A percentile compares a stretch with the other conserved stretches of the same genome.
These are phyloP conservation scores for Mallotus villosus DNA, from an alignment of 2,797 vertebrate genomes.

Conservation along the genomic window DNA sequence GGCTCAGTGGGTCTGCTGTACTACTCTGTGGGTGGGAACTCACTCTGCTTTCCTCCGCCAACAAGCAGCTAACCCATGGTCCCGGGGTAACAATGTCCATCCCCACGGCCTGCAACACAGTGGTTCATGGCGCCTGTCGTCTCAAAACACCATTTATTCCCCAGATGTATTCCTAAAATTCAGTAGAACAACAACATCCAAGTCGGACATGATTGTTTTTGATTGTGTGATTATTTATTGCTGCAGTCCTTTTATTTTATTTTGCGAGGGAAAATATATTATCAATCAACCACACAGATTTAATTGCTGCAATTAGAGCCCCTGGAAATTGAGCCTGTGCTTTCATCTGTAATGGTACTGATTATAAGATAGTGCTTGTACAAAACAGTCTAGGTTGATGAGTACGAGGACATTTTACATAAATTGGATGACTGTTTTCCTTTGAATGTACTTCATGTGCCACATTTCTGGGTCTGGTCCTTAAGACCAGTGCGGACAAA, in stretches of 20 bases:
- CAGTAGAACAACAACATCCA: conserved; percentile 75
- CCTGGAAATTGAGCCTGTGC: conserved; percentile 76
- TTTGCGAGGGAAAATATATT: conserved; percentile 79
- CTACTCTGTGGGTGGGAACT: conserved; percentile 71
- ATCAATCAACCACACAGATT: conserved; percentile 86
- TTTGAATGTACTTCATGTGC: conserved; percentile 12
- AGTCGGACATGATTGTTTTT: conserved; percentile 76
- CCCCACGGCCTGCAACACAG: conserved; percentile 60
- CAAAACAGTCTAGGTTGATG: conserved; percentile 70
- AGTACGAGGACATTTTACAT: conserved; percentile 45
- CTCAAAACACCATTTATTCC: conserved; percentile 71
- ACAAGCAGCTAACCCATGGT: conserved; percentile 53
- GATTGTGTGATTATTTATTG: conserved; percentile 82
- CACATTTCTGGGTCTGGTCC: background rate
- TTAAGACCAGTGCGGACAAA: no score
- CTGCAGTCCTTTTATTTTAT: conserved; percentile 74
- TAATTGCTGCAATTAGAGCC: conserved; percentile 85
- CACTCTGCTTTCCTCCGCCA: conserved; percentile 65
- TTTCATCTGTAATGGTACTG: conserved; percentile 86
- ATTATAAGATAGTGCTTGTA: conserved; percentile 79
- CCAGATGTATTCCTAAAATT: conserved; percentile 78
- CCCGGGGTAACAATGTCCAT: conserved; percentile 59
- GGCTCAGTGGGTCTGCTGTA: conserved; percentile 57
- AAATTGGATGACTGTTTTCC: conserved; percentile 48
- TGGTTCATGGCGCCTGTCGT: conserved; percentile 74